phyloP scores from a whole-genome alignment of 1,140 invertebrate genomes.

The Acromyrmex charruanus region DNA sequence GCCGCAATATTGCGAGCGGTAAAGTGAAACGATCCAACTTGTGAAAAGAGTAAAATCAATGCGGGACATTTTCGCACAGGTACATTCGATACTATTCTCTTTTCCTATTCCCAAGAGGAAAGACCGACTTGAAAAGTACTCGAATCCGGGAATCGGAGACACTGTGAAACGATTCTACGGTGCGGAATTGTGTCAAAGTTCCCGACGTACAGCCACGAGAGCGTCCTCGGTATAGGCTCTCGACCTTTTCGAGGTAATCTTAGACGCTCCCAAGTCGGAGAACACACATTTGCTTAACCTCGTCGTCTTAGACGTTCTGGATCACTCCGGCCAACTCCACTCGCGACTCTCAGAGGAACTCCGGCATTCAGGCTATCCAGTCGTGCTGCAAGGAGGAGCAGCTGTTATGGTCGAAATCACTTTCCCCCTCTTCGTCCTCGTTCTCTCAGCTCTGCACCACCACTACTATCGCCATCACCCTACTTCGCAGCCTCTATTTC shows the following conservation, averaged over 20 bases:
- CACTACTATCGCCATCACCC: background rate
- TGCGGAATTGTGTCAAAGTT: slow-evolving; percentile 66
- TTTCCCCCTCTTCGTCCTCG: slow-evolving; percentile 56
- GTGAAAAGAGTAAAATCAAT: slow-evolving; percentile 46
- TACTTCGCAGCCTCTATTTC: slow-evolving; percentile 71
- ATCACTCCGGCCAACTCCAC: slow-evolving; percentile 68
- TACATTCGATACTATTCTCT: slow-evolving; percentile 45
- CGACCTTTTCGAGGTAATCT: slow-evolving; percentile 74
- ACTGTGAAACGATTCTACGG: slow-evolving; percentile 44
- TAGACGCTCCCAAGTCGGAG: slow-evolving; percentile 66
- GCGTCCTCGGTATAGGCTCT: slow-evolving; percentile 58
- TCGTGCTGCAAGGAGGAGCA: slow-evolving; percentile 68
- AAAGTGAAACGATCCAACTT: slow-evolving; percentile 29
- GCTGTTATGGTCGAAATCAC: slow-evolving; percentile 77
- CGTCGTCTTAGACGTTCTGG: slow-evolving; percentile 67
- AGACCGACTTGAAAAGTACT: slow-evolving; percentile 54
- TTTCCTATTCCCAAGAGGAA: slow-evolving; percentile 11
- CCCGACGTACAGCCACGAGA: slow-evolving; percentile 28
- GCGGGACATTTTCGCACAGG: slow-evolving; percentile 33
- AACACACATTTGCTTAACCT: slow-evolving; percentile 75
- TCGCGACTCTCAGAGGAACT: slow-evolving; percentile 69
- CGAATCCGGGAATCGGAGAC: slow-evolving; percentile 45
- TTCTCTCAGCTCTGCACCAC: background rate
- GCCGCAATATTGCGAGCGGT: slow-evolving; percentile 14
- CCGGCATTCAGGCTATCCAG: slow-evolving; percentile 67